Base-by-base conservation (phyloP, 2,888 invertebrate genomes). In the Apotomis turbidana region DNA sequence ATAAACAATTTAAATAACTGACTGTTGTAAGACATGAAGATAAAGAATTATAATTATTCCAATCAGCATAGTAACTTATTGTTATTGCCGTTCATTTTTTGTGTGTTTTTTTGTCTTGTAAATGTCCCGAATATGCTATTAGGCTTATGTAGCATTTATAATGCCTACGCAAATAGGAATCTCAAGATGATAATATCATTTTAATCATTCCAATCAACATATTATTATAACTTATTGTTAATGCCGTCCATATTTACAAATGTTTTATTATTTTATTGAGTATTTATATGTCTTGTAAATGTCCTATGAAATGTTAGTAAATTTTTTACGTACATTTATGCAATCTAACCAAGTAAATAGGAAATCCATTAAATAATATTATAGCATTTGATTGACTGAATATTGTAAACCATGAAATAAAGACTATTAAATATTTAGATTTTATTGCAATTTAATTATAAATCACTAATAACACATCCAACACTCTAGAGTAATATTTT, bases 401-500 rank as follows among this genome's bases (percentile, higher is more conserved):
- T 44, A 13, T 57, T 27, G 4, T 36, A 4, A 44, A 70, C 5
- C 13, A 8, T 54, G 54, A 60, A 71, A 66, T 71, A 71, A 71
- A 70, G 27, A 46, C 27, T 44, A 52, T 4, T n/a, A 54, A 27
- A 36, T 13, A 36, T 12, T 38, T 49, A 36, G n/a, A 9, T 59
- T 64, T 58, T 38, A 2, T 66, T 66, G 4, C 13, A 27, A n/a
- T 9, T 10, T 46, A 46, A 10, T 46, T 46, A 46, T 41, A 9
- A 3, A 9, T 4, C 46, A 6, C 8, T 9, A 9, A 44, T 44
- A 44, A 8, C 44, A 15, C 15, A 15, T 6, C 4, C 41, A 41
- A 41, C 41, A 41, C 41, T 41, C 6, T 41, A 41, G 6, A 41
- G 27, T 27, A 27, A 27, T 2, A 27, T 27, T 27, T 27, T 27